Percentiles rank a stretch among this genome's conserved stretches.
These are phyloP conservation scores for Apotomis turbidana DNA, from an alignment of 2,888 invertebrate species.

Conservation along the genomic window DNA sequence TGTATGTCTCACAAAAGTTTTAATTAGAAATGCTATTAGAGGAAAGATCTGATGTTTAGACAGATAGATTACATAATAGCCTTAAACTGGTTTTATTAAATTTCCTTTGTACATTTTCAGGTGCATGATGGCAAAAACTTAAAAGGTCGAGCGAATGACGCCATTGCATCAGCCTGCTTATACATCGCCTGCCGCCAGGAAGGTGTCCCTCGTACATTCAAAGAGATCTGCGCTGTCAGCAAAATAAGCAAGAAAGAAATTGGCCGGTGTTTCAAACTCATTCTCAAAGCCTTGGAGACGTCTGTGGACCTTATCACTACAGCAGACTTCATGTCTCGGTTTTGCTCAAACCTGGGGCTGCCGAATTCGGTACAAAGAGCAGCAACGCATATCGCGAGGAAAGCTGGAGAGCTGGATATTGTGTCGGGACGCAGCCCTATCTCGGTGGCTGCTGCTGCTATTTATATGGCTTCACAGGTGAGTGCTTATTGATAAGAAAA, in stretches of 20 bases:
- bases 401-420: slow-evolving; percentile 98
- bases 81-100: neutral
- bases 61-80: too few relatives aligned
- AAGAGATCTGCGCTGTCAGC: slow-evolving; percentile 99
- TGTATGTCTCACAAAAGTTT: too few relatives aligned
- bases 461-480: slow-evolving; percentile 99
- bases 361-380: slow-evolving; percentile 96
- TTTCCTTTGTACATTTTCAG: slow-evolving; percentile 57
- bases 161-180: slow-evolving; percentile 98
- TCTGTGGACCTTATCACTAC: slow-evolving; percentile 99
- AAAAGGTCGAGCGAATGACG: slow-evolving; percentile 98
- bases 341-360: slow-evolving; percentile 96
- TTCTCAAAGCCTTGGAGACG: slow-evolving; percentile 97
- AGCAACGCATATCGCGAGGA: slow-evolving; percentile 98
- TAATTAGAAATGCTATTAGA: too few relatives aligned
- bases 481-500: slow-evolving; percentile 1
- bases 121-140: slow-evolving; percentile 97
- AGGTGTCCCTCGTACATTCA: slow-evolving; percentile 99
- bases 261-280: slow-evolving; percentile 98
- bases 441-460: slow-evolving; percentile 99
- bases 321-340: slow-evolving; percentile 99
- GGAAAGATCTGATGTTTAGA: too few relatives aligned
- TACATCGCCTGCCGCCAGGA: slow-evolving; percentile 99
- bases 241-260: slow-evolving; percentile 99
- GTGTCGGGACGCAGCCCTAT: slow-evolving; percentile 99